Evolutionary conservation across 2,797 vertebrate species (phyloP), one percentile per base, ranked within the genome.

Genomic region (Semotilus atromaculatus): DNA sequence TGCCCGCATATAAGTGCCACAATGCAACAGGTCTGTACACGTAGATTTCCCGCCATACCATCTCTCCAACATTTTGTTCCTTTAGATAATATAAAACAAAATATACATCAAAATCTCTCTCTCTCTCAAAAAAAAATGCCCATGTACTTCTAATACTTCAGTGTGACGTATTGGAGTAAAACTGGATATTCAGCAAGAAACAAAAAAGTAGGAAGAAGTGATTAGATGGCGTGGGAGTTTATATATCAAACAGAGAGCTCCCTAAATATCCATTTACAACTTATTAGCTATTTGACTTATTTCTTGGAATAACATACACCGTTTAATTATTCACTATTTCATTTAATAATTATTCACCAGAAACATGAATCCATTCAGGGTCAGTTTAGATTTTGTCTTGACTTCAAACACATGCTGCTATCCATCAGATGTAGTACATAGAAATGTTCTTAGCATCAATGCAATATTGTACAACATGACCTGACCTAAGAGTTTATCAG

Each of bases 391-490:
- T 7, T 40, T 62, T n/a, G 40, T 45, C 40, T 21, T 8, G 7
- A 66, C 29, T 67, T 51, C 5, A 34, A 23, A 51, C 66, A 5
- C 60, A 51, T 18, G n/a, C 18, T 45, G 38, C 58, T 45, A 14
- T 55, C 6, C 31, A 60, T 26, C 74, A 76, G 13, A 58, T 60
- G 53, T 26, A 60, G 4, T 6, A 29, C 14, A 40, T 7, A 76
- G 74, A 58, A 51, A 68, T 74, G 31, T 48, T 68, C 60, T 80
- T 55, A 58, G n/a, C 60, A 83, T 80, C 60, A 83, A 60, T 21
- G 38, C 31, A 23, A 45, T 70, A 40, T 29, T 80, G 40, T 84
- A 51, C 19, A 70, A 60, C 66, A 86, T 26, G 60, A 48, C 40
- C 38, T 45, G 53, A 79, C 55, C 29, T 34, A 78, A 62, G 55